phyloP scores from a whole-genome alignment of 2,888 invertebrate species.

The Dynastes hyllus region DNA sequence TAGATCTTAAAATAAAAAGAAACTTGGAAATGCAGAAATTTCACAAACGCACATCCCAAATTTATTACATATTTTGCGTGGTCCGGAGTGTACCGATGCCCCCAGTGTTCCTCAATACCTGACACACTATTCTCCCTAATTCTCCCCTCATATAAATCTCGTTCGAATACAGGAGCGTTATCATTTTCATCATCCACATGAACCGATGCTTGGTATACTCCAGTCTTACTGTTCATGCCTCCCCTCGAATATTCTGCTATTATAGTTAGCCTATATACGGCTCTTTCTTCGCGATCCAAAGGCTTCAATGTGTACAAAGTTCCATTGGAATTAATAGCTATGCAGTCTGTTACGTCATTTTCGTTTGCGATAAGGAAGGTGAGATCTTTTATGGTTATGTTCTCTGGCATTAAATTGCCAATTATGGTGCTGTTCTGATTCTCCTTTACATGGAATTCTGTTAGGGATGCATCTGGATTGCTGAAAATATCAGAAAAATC shows the following conservation, averaged over 20 bases:
- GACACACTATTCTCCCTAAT: constrained; percentile 85
- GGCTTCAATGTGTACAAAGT: constrained; percentile 85
- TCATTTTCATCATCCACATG: constrained; percentile 91
- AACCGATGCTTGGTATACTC: constrained; percentile 86
- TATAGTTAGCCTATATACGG: constrained; percentile 84
- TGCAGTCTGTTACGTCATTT: constrained; percentile 85
- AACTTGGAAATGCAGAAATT: too few relatives aligned
- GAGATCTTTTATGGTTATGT: constrained; percentile 68
- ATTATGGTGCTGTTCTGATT: constrained; percentile 83
- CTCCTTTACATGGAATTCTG: constrained; percentile 84
- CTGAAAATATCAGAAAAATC: constrained; percentile 23
- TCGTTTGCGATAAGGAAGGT: constrained; percentile 88
- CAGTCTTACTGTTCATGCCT: constrained; percentile 79
- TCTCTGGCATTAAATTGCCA: constrained; percentile 80
- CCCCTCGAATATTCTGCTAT: constrained; percentile 86
- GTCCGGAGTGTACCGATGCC: too few relatives aligned
- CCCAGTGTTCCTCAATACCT: constrained; percentile 74
- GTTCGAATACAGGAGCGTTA: constrained; percentile 87
- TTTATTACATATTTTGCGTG: too few relatives aligned
- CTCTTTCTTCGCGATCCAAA: constrained; percentile 84
- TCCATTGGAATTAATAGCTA: constrained; percentile 85
- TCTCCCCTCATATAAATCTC: constrained; percentile 81
- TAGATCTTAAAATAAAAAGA: too few relatives aligned
- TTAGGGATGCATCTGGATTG: constrained; percentile 78
- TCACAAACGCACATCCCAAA: too few relatives aligned